Conservation (phyloP, 2,888 invertebrate genomes). For the Drosophila niveifrons region DNA sequence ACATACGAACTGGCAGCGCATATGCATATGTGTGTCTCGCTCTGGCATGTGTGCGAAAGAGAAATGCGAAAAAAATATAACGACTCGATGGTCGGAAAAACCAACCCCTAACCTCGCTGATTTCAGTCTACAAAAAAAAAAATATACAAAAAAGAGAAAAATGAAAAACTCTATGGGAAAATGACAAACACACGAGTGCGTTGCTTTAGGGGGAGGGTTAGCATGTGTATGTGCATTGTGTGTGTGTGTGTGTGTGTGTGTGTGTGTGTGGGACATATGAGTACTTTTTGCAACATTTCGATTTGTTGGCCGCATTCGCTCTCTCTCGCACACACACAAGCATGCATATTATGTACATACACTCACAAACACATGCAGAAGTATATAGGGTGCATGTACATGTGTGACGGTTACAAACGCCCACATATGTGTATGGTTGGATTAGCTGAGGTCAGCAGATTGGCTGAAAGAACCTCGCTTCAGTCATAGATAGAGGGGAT, state of each 20-base stretch:
- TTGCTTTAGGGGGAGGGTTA: slow-evolving; percentile 56
- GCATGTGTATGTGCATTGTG: slow-evolving; percentile 33
- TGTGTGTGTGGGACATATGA: slow-evolving; percentile 65
- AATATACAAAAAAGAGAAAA: slow-evolving; percentile 45
- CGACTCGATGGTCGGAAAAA: slow-evolving; percentile 73
- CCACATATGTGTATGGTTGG: slow-evolving; percentile 66
- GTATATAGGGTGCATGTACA: slow-evolving; percentile 38
- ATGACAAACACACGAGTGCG: slow-evolving; percentile 51
- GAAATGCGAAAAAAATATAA: slow-evolving; percentile 66
- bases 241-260: slow-evolving; percentile 36
- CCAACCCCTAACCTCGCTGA: slow-evolving; percentile 72
- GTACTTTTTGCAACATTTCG: slow-evolving; percentile 81
- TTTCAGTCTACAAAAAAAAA: slow-evolving; percentile 53
- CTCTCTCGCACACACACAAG: slow-evolving; percentile 38
- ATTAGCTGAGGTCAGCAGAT: slow-evolving; percentile 58
- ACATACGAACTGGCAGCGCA: slow-evolving; percentile 40
- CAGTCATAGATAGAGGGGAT: slow-evolving; percentile 7
- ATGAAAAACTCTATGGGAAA: slow-evolving; percentile 57
- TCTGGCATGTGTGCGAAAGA: slow-evolving; percentile 71
- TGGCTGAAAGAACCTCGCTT: slow-evolving; percentile 48
- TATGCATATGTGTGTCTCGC: slow-evolving; percentile 60
- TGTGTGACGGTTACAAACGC: slow-evolving; percentile 62
- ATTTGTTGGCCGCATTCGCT: slow-evolving; percentile 65
- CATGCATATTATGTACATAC: slow-evolving; percentile 29
- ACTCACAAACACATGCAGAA: slow-evolving; percentile 2